A percentile compares a stretch with the other conserved stretches of the same genome.
phyloP scores from a whole-genome alignment of 2,888 invertebrate genomes.

The Syrphus vitripennis region DNA sequence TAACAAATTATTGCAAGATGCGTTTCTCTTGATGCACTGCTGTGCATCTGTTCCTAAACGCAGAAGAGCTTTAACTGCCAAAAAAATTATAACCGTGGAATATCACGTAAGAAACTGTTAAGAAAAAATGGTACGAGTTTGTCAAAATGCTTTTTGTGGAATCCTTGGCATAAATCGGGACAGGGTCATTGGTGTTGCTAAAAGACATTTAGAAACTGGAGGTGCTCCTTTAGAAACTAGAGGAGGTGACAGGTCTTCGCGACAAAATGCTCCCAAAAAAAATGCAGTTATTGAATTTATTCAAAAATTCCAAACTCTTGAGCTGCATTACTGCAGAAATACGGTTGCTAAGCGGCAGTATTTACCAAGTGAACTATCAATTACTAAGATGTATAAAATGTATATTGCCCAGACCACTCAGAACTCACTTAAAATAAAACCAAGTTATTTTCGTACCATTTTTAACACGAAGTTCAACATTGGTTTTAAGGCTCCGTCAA shows the following conservation, averaged over 20 bases:
- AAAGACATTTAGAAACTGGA: constrained; percentile 4
- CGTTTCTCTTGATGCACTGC: background rate
- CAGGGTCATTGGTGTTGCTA: background rate
- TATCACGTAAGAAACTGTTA: background rate
- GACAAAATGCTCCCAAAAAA: background rate
- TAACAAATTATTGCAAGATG: background rate
- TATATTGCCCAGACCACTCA: background rate
- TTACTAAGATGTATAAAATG: background rate
- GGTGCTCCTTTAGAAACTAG: constrained; percentile 38
- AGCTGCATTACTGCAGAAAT: background rate
- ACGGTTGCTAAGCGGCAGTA: background rate
- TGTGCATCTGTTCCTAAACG: background rate
- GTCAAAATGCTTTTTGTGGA: too few relatives aligned
- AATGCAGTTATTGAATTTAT: background rate
- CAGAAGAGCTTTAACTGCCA: background rate
- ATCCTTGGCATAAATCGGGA: background rate
- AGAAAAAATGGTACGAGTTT: background rate
- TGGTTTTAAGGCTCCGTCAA: too few relatives aligned
- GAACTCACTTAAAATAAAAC: background rate
- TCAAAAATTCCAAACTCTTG: background rate
- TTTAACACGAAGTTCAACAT: background rate
- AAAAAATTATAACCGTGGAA: background rate
- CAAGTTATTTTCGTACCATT: background rate
- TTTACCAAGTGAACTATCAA: too few relatives aligned
- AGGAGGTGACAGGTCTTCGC: constrained; percentile 38